phyloP scores from a whole-genome alignment of 2,113 vertebrate genomes.

The Lophius piscatorius region DNA sequence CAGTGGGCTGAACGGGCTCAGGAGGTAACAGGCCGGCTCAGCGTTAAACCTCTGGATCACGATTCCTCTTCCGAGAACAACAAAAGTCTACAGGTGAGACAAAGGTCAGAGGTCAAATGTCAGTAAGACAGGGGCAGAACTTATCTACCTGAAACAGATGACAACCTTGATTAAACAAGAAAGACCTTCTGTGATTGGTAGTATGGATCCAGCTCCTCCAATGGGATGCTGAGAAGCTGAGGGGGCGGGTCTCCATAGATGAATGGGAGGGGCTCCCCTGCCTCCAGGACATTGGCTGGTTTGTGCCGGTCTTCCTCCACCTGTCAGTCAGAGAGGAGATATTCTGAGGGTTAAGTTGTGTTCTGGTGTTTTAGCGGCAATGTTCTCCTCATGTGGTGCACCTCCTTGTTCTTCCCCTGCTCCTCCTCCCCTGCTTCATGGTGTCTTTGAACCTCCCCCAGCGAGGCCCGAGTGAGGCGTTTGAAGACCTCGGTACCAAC shows the following conservation, averaged over 20 bases:
- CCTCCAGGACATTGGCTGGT: slow-evolving; percentile 35
- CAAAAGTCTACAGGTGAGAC: slow-evolving; percentile 84
- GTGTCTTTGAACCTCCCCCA: not conserved
- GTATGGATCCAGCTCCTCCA: slow-evolving; percentile 68
- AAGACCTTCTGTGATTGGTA: slow-evolving; percentile 60
- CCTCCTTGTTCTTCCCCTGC: slow-evolving; percentile 11
- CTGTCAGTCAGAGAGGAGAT: slow-evolving; percentile 15
- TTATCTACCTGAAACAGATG: too few relatives aligned
- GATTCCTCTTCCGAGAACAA: slow-evolving; percentile 88
- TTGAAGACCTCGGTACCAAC: slow-evolving; percentile 54
- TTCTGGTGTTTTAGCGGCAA: too few relatives aligned
- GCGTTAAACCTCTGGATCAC: slow-evolving; percentile 89
- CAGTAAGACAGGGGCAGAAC: not conserved
- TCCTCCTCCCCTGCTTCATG: not conserved
- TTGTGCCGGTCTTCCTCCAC: not conserved
- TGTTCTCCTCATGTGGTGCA: not conserved
- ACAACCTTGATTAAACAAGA: not conserved
- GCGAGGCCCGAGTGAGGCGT: slow-evolving; percentile 7
- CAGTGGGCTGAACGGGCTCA: slow-evolving; percentile 84
- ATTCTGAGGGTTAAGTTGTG: not conserved
- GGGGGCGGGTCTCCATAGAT: slow-evolving; percentile 41
- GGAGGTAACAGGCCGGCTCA: slow-evolving; percentile 84
- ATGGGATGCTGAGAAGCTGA: slow-evolving; percentile 45
- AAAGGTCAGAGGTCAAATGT: not conserved
- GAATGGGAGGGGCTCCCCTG: slow-evolving; percentile 54